Conservation (phyloP, 1,140 invertebrate genomes). For the Coenobita brevimanus region DNA sequence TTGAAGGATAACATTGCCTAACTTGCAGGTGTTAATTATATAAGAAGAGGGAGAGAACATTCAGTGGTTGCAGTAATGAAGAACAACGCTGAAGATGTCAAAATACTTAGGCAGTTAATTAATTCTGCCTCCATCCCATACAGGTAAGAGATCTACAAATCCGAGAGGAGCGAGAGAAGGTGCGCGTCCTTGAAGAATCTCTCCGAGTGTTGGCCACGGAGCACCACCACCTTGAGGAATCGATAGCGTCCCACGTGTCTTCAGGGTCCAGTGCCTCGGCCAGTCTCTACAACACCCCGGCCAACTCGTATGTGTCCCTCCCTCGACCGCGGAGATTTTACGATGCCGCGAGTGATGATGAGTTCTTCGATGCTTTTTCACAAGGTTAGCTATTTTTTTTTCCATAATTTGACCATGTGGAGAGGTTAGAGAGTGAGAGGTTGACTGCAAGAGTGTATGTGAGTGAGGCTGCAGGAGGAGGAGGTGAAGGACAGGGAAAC, state of each 20-base stretch:
- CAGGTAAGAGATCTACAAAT: conserved; percentile 74
- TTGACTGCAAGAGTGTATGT: too few relatives aligned
- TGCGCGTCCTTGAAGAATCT: conserved; percentile 81
- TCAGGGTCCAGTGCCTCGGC: conserved; percentile 62
- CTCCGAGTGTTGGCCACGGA: conserved; percentile 80
- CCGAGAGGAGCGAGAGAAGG: conserved; percentile 78
- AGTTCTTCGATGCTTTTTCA: conserved; percentile 78
- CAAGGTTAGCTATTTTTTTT: conserved; percentile 30
- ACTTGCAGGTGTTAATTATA: too few relatives aligned
- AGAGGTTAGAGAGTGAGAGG: too few relatives aligned
- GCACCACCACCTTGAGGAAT: conserved; percentile 81
- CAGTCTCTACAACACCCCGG: conserved; percentile 68
- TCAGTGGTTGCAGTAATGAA: too few relatives aligned
- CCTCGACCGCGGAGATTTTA: conserved; percentile 76
- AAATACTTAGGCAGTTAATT: too few relatives aligned
- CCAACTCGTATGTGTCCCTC: conserved; percentile 68
- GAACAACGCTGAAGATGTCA: too few relatives aligned
- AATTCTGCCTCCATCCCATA: too few relatives aligned
- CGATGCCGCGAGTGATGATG: conserved; percentile 79
- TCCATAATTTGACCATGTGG: conserved; percentile 8
- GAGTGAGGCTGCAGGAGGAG: too few relatives aligned
- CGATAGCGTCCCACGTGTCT: conserved; percentile 74
- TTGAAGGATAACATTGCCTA: too few relatives aligned
- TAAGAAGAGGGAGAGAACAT: too few relatives aligned
- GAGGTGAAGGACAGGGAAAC: too few relatives aligned